Evolutionary conservation across 2,888 invertebrate species (phyloP).

Genomic region (Hipparchia semele): DNA sequence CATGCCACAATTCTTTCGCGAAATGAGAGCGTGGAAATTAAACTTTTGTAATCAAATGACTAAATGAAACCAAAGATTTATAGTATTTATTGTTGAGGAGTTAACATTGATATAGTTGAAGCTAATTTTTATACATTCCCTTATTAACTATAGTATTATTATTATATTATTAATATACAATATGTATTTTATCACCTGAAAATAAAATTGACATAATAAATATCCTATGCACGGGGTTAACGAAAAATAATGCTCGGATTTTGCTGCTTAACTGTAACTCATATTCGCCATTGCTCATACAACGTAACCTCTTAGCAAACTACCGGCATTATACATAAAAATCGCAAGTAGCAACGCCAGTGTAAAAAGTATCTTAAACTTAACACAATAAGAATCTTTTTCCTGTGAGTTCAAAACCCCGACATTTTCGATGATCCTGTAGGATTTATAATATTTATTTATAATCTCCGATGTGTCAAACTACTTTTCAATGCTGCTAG

Average conservation of each 20-base stretch:
- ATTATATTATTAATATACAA: constrained; percentile 26
- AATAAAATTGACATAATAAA: background rate
- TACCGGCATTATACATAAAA: background rate
- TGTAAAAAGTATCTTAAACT: too few species aligned
- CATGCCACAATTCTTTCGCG: constrained; percentile 1
- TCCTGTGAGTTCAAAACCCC: background rate
- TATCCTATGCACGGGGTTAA: background rate
- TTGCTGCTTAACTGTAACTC: background rate
- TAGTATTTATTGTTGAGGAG: constrained; percentile 79
- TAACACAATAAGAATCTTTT: too few species aligned
- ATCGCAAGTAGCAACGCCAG: too few species aligned
- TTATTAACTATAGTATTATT: constrained; percentile 46
- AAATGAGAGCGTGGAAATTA: constrained; percentile 41
- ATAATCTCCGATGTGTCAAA: constrained; percentile 58
- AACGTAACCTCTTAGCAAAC: background rate
- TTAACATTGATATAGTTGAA: constrained; percentile 71
- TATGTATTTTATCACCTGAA: constrained; percentile 31
- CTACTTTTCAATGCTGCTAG: constrained; percentile 33
- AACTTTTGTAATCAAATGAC: constrained; percentile 71
- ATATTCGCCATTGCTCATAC: background rate
- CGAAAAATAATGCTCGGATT: constrained; percentile 1
- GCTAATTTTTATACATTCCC: constrained; percentile 78
- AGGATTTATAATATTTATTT: constrained; percentile 36
- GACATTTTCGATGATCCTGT: background rate
- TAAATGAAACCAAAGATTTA: constrained; percentile 80